phyloP scores from a whole-genome alignment of 1,140 invertebrate genomes.

The Chrysoperla carnea region DNA sequence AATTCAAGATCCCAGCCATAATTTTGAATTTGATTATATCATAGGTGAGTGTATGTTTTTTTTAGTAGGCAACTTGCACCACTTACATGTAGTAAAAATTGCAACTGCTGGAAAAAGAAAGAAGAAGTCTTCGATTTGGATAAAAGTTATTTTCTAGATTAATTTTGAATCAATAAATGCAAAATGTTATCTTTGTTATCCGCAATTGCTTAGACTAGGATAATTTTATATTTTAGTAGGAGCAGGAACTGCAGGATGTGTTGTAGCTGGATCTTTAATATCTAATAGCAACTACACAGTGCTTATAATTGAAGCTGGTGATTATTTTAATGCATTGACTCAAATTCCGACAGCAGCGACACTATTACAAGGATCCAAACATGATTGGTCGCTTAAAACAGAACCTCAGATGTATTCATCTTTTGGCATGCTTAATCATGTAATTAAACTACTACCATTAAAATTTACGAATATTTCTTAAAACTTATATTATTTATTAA shows the following conservation, averaged over 20 bases:
- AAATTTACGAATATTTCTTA: background rate
- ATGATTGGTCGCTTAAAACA: constrained; percentile 45
- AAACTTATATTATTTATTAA: constrained; percentile 1
- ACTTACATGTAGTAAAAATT: too few species aligned
- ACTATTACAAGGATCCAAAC: constrained; percentile 37
- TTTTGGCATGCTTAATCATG: constrained; percentile 35
- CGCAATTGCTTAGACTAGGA: too few species aligned
- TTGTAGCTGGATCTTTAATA: constrained; percentile 47
- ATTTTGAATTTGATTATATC: too few species aligned
- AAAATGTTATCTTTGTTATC: too few species aligned
- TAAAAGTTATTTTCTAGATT: too few species aligned
- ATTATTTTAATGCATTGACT: constrained; percentile 23
- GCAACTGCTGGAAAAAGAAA: too few species aligned
- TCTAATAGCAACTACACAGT: constrained; percentile 37
- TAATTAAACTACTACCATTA: constrained; percentile 13
- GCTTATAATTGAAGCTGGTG: constrained; percentile 51
- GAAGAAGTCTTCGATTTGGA: too few species aligned
- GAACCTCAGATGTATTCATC: constrained; percentile 43
- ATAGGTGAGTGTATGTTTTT: too few species aligned
- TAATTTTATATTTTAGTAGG: constrained; percentile 48
- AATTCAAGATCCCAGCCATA: too few species aligned
- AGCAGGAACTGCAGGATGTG: constrained; percentile 62
- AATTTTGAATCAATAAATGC: too few species aligned
- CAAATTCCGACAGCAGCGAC: constrained; percentile 43
- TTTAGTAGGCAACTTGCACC: too few species aligned